Percentiles rank a stretch among this genome's conserved stretches.
Conservation (phyloP, 2,113 vertebrate genomes). For the Erpornis zantholeuca region DNA sequence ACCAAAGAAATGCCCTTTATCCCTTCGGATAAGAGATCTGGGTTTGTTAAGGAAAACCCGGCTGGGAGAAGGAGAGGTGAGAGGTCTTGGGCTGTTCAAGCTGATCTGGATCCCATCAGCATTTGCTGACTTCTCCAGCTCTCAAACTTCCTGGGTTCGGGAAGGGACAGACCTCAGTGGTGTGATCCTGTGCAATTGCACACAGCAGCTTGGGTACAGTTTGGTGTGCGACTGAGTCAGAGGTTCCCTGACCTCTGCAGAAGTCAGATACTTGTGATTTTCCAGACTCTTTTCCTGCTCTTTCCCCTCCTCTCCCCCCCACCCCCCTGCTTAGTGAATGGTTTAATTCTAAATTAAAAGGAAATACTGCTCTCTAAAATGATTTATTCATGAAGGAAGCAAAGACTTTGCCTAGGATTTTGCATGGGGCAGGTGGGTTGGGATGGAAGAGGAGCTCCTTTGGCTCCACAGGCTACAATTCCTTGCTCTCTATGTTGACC, state of each 20-base stretch:
- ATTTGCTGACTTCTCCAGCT: neutral
- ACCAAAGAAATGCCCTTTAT: constrained; percentile 46
- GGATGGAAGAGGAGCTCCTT: neutral
- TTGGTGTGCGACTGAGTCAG: neutral
- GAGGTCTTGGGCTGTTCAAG: neutral
- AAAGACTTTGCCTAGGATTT: neutral
- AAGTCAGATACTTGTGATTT: constrained; percentile 4
- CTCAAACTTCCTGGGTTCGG: neutral
- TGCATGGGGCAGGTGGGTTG: neutral
- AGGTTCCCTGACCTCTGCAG: constrained; percentile 8
- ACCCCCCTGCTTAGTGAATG: neutral
- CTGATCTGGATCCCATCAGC: neutral
- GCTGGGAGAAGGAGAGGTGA: neutral
- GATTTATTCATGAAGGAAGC: constrained; percentile 26
- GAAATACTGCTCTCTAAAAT: constrained; percentile 36
- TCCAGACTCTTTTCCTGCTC: neutral
- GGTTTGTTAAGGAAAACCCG: constrained; percentile 40
- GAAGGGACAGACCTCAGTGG: neutral
- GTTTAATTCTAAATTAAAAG: constrained; percentile 49
- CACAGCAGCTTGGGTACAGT: neutral
- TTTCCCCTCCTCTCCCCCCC: neutral
- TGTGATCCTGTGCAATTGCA: neutral
- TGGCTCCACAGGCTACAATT: neutral
- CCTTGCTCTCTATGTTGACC: neutral
- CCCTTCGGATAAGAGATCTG: constrained; percentile 12